Evolutionary conservation across 2,888 invertebrate species (phyloP).

Genomic region (Odontocolon sp.): DNA sequence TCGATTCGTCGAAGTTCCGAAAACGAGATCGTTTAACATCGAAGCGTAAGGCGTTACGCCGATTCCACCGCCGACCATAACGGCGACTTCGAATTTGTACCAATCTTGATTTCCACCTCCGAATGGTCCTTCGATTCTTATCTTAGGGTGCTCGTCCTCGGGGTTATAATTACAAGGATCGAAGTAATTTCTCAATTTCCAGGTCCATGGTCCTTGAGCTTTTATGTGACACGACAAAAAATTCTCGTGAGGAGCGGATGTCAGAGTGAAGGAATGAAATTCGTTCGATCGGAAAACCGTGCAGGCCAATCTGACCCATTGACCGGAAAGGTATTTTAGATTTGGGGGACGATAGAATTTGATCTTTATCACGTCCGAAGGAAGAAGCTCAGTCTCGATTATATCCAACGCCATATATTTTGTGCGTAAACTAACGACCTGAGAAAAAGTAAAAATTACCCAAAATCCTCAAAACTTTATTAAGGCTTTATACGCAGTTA

Average conservation of each 20-base stretch:
- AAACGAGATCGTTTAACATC: slow-evolving; percentile 97
- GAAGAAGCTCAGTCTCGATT: slow-evolving; percentile 94
- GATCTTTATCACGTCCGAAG: slow-evolving; percentile 96
- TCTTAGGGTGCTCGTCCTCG: slow-evolving; percentile 91
- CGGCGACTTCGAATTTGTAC: slow-evolving; percentile 99
- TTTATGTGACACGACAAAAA: slow-evolving; percentile 97
- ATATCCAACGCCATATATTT: slow-evolving; percentile 96
- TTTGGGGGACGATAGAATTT: slow-evolving; percentile 98
- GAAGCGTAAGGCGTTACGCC: slow-evolving; percentile 99
- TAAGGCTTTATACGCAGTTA: too few species aligned
- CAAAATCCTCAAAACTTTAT: too few species aligned
- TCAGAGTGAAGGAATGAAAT: slow-evolving; percentile 97
- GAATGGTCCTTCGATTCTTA: slow-evolving; percentile 96
- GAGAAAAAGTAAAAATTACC: slow-evolving; percentile 58
- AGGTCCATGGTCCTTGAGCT: slow-evolving; percentile 96
- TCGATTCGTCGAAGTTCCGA: slow-evolving; percentile 96
- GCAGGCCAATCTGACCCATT: slow-evolving; percentile 96
- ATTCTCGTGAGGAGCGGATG: slow-evolving; percentile 98
- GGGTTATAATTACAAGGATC: slow-evolving; percentile 95
- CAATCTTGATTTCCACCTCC: slow-evolving; percentile 99
- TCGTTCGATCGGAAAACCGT: slow-evolving; percentile 94
- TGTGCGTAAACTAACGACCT: slow-evolving; percentile 94
- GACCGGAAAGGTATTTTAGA: slow-evolving; percentile 96
- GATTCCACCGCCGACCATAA: slow-evolving; percentile 98
- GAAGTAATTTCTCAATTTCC: slow-evolving; percentile 97